Conservation (phyloP, 2,113 vertebrate species). For the Lutjanus erythropterus region DNA sequence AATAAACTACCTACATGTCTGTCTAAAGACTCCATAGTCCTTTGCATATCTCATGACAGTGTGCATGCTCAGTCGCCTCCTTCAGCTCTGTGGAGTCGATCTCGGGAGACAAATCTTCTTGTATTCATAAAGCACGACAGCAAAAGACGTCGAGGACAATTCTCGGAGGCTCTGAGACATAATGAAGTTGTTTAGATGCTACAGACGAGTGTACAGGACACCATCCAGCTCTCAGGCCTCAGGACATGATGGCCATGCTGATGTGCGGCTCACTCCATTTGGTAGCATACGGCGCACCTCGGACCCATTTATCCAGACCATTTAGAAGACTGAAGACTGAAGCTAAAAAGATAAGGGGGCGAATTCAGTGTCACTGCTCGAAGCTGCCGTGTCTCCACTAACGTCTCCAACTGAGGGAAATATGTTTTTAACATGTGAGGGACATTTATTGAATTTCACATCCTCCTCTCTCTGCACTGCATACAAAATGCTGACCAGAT, state of each 20-base stretch:
- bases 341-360: neutral
- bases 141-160: conserved; percentile 12
- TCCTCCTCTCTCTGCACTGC: neutral
- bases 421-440: neutral
- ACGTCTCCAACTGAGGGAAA: neutral
- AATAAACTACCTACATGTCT: conserved; percentile 19
- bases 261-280: conserved; percentile 54
- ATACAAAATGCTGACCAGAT: neutral
- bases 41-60: conserved; percentile 18
- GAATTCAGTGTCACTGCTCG: neutral
- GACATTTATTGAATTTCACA: neutral
- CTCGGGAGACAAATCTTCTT: conserved; percentile 19
- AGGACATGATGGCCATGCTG: conserved; percentile 48
- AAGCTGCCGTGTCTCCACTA: neutral
- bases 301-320: conserved; percentile 47
- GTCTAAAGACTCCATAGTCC: neutral
- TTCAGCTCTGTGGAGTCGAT: neutral
- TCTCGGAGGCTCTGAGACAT: conserved; percentile 29
- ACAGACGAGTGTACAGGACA: conserved; percentile 46
- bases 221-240: conserved; percentile 46
- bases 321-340: conserved; percentile 3
- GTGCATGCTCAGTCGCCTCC: neutral
- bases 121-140: conserved; percentile 39
- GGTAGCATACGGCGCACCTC: conserved; percentile 40
- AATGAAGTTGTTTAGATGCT: conserved; percentile 71